phyloP scores from a whole-genome alignment of 2,888 invertebrate genomes.

The Lathronympha strigana region DNA sequence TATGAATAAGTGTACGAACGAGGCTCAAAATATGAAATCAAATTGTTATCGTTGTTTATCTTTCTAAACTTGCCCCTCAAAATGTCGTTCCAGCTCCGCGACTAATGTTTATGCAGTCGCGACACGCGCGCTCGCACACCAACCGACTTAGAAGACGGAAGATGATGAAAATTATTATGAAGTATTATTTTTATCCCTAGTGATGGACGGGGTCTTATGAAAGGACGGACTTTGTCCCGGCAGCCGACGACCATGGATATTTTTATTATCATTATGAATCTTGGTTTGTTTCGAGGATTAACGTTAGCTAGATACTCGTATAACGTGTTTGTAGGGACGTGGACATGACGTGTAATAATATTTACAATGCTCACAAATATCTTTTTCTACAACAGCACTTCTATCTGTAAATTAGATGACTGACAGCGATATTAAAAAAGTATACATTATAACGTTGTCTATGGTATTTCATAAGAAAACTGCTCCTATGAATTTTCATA shows the following conservation, averaged over 20 bases:
- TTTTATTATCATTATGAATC: slow-evolving; percentile 33
- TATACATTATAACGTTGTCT: no score
- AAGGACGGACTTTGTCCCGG: slow-evolving; percentile 45
- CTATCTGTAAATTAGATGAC: no score
- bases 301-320: neutral
- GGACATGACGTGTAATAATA: neutral
- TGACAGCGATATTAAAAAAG: no score
- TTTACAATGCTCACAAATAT: neutral
- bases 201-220: slow-evolving; percentile 57
- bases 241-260: slow-evolving; percentile 18
- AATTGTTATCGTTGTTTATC: no score
- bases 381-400: no score
- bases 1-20: no score
- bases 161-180: slow-evolving; percentile 64
- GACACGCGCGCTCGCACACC: slow-evolving; percentile 59
- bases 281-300: slow-evolving; percentile 3
- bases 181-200: slow-evolving; percentile 63
- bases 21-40: no score
- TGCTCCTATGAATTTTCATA: no score
- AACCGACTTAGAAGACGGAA: slow-evolving; percentile 58
- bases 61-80: neutral
- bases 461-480: no score
- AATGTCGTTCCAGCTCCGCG: slow-evolving; percentile 46
- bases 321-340: no score
- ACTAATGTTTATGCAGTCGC: slow-evolving; percentile 59